Evolutionary conservation across 2,888 invertebrate species (phyloP).

Genomic region (Cantharis nigra): DNA sequence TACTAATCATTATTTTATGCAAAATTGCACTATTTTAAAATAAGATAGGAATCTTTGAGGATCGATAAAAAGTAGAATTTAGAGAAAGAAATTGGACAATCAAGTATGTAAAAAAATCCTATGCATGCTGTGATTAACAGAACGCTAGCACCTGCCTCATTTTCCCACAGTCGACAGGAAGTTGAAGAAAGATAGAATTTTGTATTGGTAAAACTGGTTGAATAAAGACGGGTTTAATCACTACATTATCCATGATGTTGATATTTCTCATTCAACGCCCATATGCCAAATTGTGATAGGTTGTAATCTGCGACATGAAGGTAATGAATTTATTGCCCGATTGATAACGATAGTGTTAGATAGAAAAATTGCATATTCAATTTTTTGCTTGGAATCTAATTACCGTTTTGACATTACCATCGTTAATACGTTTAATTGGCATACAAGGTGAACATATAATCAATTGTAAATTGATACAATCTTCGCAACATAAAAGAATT

Average conservation of each 20-base stretch:
- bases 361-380: neutral
- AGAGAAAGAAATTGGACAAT: constrained; percentile 30
- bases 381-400: neutral
- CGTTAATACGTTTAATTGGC: neutral
- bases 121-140: constrained; percentile 31
- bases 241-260: constrained; percentile 19
- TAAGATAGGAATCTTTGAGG: neutral
- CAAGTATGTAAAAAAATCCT: constrained; percentile 33
- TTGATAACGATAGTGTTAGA: constrained; percentile 6
- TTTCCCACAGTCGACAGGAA: constrained; percentile 35
- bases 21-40: constrained; percentile 17
- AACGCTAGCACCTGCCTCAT: constrained; percentile 33
- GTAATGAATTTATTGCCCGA: constrained; percentile 12
- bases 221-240: constrained; percentile 15
- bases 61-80: constrained; percentile 18
- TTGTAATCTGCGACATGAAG: constrained; percentile 11
- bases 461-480: neutral
- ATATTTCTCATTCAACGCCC: constrained; percentile 20
- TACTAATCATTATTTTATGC: constrained; percentile 17
- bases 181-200: constrained; percentile 19
- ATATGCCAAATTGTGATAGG: constrained; percentile 30
- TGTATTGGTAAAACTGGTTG: neutral
- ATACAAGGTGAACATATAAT: neutral
- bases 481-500: neutral
- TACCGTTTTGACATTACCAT: neutral